These are phyloP conservation scores for Anableps anableps DNA, from an alignment of 2,797 vertebrate genomes.

Conservation along the genomic window DNA sequence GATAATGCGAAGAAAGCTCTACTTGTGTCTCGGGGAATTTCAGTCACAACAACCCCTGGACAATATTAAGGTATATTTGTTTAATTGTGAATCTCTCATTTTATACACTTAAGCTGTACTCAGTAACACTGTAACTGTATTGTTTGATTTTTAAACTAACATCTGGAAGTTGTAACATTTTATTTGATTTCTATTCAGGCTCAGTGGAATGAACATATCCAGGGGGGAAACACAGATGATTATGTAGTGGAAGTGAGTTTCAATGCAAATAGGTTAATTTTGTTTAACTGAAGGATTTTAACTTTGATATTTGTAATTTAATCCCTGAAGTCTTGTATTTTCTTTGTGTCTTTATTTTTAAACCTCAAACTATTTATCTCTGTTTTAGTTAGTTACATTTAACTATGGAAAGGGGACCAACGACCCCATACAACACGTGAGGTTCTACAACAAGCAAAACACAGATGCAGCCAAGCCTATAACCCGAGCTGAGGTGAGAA, in stretches of 20 bases:
- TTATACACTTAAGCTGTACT: too few species aligned
- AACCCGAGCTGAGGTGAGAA: slow-evolving; percentile 87
- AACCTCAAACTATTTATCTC: neutral
- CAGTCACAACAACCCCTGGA: slow-evolving; percentile 57
- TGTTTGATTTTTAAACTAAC: neutral
- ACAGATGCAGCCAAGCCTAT: slow-evolving; percentile 83
- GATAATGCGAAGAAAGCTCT: slow-evolving; percentile 85
- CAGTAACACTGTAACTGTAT: neutral
- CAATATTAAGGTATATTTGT: slow-evolving; percentile 77
- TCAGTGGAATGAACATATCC: accelerated
- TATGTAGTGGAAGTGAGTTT: neutral
- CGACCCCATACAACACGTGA: slow-evolving; percentile 89
- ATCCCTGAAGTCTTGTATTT: neutral
- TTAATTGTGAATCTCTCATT: neutral
- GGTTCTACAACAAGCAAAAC: slow-evolving; percentile 91
- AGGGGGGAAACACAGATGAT: accelerated
- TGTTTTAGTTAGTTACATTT: slow-evolving; percentile 85
- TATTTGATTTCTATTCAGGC: neutral
- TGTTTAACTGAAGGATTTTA: neutral
- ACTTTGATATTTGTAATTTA: neutral
- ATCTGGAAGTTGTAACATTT: neutral
- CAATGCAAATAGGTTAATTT: neutral
- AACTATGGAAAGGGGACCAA: slow-evolving; percentile 95
- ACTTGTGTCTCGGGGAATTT: slow-evolving; percentile 91
- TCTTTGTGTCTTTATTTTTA: neutral